Evolutionary conservation across 2,888 invertebrate species (phyloP), one percentile per base, ranked within the genome.

Genomic region (Andricus quercusramuli): DNA sequence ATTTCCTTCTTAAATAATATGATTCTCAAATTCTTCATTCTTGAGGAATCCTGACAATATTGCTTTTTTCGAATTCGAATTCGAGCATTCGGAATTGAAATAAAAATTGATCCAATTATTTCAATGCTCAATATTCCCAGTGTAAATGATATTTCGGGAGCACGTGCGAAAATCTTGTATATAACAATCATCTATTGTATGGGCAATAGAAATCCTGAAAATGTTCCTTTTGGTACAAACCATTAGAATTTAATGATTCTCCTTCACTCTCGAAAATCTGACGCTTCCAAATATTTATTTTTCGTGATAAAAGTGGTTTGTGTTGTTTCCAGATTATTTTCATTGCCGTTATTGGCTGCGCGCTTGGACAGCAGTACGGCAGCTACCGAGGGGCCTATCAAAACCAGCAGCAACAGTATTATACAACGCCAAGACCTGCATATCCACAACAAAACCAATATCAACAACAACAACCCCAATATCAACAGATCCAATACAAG

Each of bases 351-450:
- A 80, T 90, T 41, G 88, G 89, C 85, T 90, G 88, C 82, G 88
- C 89, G n/a, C 79, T 85, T 15, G 91, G 87, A 44, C 91, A 91
- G 78, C 91, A 91, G 13, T 90, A 84, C 47, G 89, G 90, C 66
- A 81, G 82, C 64, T 88, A 70, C 68, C 88, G 88, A 2, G 89
- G 89, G 44, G 90, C 88, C 70, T 86, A 86, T 22, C 77, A 47
- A 51, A 87, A 64, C 80, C 90, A 87, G 82, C 87, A 88, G 81
- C 86, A 86, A 80, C 86, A 87, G 80, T 86, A 86, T 6, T 87
- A 84, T 51, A 79, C 87, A 77, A 89, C 90, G 6, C 86, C 87
- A 59, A 85, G 83, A 81, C 90, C 90, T 5, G 83, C 77, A 25
- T 87, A 83, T 44, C 86, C 87, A n/a, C 87, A 85, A 25, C 85